phyloP scores from a whole-genome alignment of 2,888 invertebrate species.

The Muschampia plurimacula region DNA sequence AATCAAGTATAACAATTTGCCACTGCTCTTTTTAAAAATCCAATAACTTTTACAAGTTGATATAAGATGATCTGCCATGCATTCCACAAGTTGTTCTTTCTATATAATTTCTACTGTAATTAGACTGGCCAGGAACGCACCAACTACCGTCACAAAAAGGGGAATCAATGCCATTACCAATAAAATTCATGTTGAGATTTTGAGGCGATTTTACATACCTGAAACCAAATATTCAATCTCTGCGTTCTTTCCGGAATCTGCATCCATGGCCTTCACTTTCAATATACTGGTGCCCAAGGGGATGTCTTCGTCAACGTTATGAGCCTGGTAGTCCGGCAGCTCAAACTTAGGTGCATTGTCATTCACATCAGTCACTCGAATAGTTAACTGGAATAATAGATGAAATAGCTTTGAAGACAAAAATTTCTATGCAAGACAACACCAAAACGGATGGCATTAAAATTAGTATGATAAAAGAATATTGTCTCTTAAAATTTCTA shows the following conservation, averaged over 20 bases:
- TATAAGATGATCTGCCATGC: no score
- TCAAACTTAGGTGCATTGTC: slow-evolving; percentile 99
- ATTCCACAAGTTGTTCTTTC: no score
- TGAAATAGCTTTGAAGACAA: not conserved
- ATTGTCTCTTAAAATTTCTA: no score
- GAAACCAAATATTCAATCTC: slow-evolving; percentile 96
- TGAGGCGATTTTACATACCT: slow-evolving; percentile 56
- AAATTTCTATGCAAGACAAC: not conserved
- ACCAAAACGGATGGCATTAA: no score
- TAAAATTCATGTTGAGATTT: no score
- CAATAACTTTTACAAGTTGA: no score
- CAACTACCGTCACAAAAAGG: not conserved
- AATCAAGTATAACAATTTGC: no score
- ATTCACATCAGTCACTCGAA: slow-evolving; percentile 97
- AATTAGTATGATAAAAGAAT: no score
- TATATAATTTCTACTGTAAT: no score
- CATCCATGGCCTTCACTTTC: slow-evolving; percentile 97
- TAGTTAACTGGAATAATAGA: slow-evolving; percentile 90
- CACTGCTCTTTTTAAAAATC: no score
- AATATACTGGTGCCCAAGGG: slow-evolving; percentile 96
- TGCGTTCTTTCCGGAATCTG: slow-evolving; percentile 97
- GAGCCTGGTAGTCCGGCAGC: slow-evolving; percentile 98
- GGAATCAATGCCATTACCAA: not conserved
- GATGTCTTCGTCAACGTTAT: slow-evolving; percentile 98
- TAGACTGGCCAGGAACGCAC: not conserved